Evolutionary conservation across 92 coral and sea anemone genomes (phyloP).

Genomic region (Nematostella vectensis): DNA sequence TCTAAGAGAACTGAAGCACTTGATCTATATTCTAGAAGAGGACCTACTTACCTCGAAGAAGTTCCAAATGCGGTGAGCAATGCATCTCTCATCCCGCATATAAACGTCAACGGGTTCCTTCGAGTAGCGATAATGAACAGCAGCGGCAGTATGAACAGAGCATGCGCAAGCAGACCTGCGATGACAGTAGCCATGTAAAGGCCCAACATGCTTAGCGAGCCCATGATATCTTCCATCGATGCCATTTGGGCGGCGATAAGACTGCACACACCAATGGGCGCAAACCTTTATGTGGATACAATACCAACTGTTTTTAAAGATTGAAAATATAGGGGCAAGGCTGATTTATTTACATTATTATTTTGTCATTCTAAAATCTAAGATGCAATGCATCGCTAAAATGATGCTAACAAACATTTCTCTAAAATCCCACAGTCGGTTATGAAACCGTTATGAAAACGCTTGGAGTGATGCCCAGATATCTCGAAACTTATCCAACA

Average conservation of each 20-base stretch:
- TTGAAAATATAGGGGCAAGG: too few species aligned
- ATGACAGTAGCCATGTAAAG: slow-evolving; percentile 86
- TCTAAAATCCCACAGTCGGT: too few species aligned
- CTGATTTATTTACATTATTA: too few species aligned
- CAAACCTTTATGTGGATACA: slow-evolving; percentile 40
- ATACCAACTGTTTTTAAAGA: too few species aligned
- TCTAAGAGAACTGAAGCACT: too few species aligned
- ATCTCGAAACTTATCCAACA: too few species aligned
- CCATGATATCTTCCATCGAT: slow-evolving; percentile 53
- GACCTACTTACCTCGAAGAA: slow-evolving; percentile 79
- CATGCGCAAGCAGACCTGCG: slow-evolving; percentile 72
- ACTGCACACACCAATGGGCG: slow-evolving; percentile 93
- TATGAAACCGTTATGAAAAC: too few species aligned
- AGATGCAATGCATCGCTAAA: too few species aligned
- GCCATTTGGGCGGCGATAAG: slow-evolving; percentile 90
- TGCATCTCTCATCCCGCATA: slow-evolving; percentile 87
- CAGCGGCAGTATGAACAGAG: slow-evolving; percentile 53
- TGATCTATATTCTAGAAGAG: too few species aligned
- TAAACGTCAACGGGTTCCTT: slow-evolving; percentile 64
- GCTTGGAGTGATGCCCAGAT: too few species aligned
- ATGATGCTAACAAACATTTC: too few species aligned
- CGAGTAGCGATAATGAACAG: slow-evolving; percentile 59
- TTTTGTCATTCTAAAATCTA: too few species aligned
- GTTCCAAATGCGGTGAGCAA: slow-evolving; percentile 91
- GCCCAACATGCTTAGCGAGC: slow-evolving; percentile 61